Evolutionary conservation across 2,888 invertebrate species (phyloP).

Genomic region (Dolichopus griseipennis): DNA sequence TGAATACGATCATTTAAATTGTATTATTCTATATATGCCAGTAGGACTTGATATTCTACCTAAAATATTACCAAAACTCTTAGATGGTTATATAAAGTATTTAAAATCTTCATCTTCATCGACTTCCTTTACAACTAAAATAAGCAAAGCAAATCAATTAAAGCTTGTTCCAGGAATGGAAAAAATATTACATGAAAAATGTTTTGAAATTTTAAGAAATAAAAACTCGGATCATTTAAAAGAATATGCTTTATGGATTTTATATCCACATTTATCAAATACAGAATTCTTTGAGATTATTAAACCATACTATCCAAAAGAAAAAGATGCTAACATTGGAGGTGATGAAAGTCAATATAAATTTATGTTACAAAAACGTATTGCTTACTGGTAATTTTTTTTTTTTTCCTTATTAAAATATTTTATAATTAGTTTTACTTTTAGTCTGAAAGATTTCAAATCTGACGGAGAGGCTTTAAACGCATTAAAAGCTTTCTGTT

Average conservation of each 20-base stretch:
- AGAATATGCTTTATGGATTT: not conserved
- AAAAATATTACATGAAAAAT: not conserved
- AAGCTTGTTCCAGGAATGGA: not conserved
- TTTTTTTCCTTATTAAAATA: not conserved
- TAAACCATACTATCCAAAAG: not conserved
- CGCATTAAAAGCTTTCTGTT: not conserved
- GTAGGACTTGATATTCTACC: not conserved
- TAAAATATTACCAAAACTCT: not conserved
- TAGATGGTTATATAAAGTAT: not conserved
- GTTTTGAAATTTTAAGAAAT: not conserved
- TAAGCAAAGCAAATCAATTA: not conserved
- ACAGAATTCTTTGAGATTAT: not conserved
- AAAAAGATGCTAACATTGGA: not conserved
- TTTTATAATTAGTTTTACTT: not conserved
- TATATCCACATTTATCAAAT: not conserved
- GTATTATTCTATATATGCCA: not conserved
- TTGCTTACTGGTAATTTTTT: not conserved
- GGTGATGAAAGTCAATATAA: not conserved
- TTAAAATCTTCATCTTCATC: not conserved
- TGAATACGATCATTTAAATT: not conserved
- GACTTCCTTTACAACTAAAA: not conserved
- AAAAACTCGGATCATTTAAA: not conserved
- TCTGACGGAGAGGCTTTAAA: not conserved
- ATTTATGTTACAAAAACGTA: not conserved
- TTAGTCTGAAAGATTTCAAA: not conserved